A percentile compares a stretch with the other conserved stretches of the same genome.
phyloP scores from a whole-genome alignment of 2,797 vertebrate genomes.

The Myioborus miniatus region DNA sequence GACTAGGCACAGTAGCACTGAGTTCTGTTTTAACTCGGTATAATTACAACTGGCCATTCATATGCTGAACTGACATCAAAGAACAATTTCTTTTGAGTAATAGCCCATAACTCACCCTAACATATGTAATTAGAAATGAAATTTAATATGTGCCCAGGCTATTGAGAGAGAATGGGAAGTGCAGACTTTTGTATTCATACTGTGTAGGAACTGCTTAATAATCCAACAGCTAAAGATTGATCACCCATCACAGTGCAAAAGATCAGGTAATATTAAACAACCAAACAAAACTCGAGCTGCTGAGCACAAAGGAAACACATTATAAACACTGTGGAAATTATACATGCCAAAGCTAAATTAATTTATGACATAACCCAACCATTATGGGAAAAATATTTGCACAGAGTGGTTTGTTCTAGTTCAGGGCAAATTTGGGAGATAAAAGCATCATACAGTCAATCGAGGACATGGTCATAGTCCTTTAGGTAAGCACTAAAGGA shows the following conservation, averaged over 20 bases:
- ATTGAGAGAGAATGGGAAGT: background rate
- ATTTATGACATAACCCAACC: background rate
- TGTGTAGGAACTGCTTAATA: background rate
- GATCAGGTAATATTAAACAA: slow-evolving; percentile 16
- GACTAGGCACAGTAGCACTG: background rate
- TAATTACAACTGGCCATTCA: slow-evolving; percentile 5
- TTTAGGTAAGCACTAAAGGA: background rate
- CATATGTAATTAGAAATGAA: background rate
- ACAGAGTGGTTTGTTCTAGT: background rate
- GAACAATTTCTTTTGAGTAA: slow-evolving; percentile 29
- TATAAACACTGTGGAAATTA: background rate
- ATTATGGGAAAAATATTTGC: background rate
- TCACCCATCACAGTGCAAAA: background rate
- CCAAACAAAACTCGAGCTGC: background rate
- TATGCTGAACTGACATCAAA: slow-evolving; percentile 19
- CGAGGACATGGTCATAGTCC: background rate
- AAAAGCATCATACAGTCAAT: too few species aligned
- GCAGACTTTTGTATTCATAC: background rate
- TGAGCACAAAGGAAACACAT: background rate
- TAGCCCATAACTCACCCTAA: slow-evolving; percentile 21
- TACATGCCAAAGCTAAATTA: background rate
- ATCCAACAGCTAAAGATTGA: background rate
- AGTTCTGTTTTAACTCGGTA: background rate
- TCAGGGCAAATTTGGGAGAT: too few species aligned
- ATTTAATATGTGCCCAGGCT: background rate